Base-by-base conservation (phyloP, 2,113 vertebrate species). In the Oreochromis tanganicae region DNA sequence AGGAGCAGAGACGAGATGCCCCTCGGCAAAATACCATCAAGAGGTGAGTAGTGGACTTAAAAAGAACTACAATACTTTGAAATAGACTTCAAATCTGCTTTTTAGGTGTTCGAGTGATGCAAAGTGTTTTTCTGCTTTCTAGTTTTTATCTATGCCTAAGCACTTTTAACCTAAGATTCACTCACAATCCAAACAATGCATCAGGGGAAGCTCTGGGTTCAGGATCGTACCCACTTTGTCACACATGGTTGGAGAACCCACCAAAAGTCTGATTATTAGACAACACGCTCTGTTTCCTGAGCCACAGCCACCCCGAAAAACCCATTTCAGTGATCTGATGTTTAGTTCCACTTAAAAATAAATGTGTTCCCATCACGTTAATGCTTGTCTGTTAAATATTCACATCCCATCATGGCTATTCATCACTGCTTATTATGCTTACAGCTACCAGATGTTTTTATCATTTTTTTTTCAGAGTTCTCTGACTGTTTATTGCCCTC, bases 21-120 rank as follows among this genome's bases (percentile, higher is more conserved):
- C 2, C 92, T 96, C 12, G 95, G 95, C 21, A 94, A 56, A 32
- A 66, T 95, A 17, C 96, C 96, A n/a, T 97, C 96, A 34, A 95
- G 96, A 80, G 95, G 96, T 97, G 78, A 88, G 81, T 52, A 9
- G 12, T n/a, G 9, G 4, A 43, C 16, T 13, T 13, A 32, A 52
- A 52, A 32, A 32, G 73, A 29, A 78, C 16, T 52, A 34, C 21
- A 16, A 52, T 12, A 0, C 29, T 55, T 86, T 10, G 16, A 12
- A 50, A 29, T 71, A n/a, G 27, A 50, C 13, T 80, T 80, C 16
- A 32, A 24, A 78, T 6, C 4, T 54, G 2, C 7, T 17, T 32
- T 36, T 21, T 24, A n/a, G 46, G 27, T 63, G 41, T 63, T 85
- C 4, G 55, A 43, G 50, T 73, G 68, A 24, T 68, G 1, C 1